Evolutionary conservation across 2,113 vertebrate species (phyloP).

Genomic region (Passer montanus): DNA sequence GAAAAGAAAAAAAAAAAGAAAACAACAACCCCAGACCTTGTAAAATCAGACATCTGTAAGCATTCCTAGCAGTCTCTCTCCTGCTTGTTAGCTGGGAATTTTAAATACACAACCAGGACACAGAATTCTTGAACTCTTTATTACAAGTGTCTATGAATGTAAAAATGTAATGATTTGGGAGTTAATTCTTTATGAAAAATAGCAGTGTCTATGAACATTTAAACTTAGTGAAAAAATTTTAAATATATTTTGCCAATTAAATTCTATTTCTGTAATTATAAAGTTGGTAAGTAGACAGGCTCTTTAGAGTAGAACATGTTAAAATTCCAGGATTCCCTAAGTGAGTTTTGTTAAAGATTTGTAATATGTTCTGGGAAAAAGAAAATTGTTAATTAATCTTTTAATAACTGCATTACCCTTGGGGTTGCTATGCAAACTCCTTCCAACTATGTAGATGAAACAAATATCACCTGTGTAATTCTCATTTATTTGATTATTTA

Average conservation of each 20-base stretch:
- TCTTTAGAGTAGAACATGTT: background rate
- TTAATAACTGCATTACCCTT: background rate
- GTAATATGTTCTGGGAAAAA: background rate
- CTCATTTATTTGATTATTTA: background rate
- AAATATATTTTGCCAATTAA: background rate
- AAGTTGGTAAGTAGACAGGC: background rate
- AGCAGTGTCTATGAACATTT: background rate
- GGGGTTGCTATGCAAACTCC: background rate
- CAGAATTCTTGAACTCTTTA: constrained; percentile 21
- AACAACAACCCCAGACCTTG: constrained; percentile 26
- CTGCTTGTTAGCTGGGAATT: constrained; percentile 58
- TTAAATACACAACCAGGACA: constrained; percentile 23
- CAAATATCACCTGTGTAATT: background rate
- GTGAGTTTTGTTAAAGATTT: background rate
- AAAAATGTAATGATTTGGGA: background rate
- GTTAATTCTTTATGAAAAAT: background rate
- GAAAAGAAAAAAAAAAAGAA: background rate
- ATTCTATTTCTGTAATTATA: background rate
- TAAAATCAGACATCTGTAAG: constrained; percentile 71
- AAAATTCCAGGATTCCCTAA: background rate
- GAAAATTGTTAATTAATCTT: background rate
- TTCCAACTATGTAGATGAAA: background rate
- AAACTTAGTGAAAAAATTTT: background rate
- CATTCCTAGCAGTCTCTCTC: constrained; percentile 48
- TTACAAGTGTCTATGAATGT: constrained; percentile 1